These are phyloP conservation scores for Hydrozoanthus gracilis DNA, from an alignment of 92 coral and sea anemone species.

Conservation along the genomic window DNA sequence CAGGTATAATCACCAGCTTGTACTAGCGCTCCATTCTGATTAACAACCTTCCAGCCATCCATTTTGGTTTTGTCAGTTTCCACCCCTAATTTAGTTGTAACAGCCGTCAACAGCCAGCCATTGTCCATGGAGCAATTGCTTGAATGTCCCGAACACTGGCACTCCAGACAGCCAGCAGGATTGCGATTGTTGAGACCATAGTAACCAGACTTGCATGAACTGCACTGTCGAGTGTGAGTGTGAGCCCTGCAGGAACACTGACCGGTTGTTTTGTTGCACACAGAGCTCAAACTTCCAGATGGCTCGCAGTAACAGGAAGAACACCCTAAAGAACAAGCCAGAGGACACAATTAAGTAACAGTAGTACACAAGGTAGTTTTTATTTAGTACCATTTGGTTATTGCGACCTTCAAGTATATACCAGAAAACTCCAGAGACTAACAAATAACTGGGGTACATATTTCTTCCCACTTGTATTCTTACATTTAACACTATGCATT, in stretches of 20 bases:
- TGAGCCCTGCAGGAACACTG: constrained; percentile 80
- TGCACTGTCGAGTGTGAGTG: constrained; percentile 69
- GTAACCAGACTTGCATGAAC: constrained; percentile 71
- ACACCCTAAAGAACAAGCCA: constrained; percentile 70
- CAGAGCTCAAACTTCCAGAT: constrained; percentile 71
- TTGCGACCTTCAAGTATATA: no score
- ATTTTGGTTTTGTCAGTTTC: constrained; percentile 5
- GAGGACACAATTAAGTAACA: neutral
- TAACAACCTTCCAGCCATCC: constrained; percentile 73
- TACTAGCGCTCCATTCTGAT: constrained; percentile 36
- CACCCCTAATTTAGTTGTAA: constrained; percentile 36
- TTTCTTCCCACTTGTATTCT: no score
- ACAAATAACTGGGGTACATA: no score
- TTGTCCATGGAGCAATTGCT: constrained; percentile 62
- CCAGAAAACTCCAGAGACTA: no score
- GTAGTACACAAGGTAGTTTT: no score
- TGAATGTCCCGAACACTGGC: constrained; percentile 92
- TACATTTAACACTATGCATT: no score
- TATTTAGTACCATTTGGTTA: no score
- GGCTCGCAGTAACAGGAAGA: constrained; percentile 74
- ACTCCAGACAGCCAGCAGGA: constrained; percentile 85
- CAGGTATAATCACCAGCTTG: neutral
- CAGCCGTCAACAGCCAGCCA: constrained; percentile 62
- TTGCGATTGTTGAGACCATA: constrained; percentile 81
- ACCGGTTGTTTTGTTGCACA: constrained; percentile 83